Base-by-base conservation (phyloP, 2,888 invertebrate genomes). In the Galerucella nymphaeae region DNA sequence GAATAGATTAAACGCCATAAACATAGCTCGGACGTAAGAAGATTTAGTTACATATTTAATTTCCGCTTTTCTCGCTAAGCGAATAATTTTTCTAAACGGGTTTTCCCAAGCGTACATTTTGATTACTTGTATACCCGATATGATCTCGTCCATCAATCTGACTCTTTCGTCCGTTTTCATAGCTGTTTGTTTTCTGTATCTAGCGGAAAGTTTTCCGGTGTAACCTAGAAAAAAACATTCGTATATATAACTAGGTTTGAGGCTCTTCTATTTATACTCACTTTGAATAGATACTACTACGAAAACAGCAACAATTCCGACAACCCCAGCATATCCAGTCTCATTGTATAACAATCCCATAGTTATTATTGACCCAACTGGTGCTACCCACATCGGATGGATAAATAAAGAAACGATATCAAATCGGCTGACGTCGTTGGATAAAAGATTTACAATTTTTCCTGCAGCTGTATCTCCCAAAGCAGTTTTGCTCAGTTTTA, bases 131-230 rank as follows among this genome's bases (percentile, higher is more conserved):
- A 99, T 96, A 65, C 97, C 98, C 72, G 91, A 91, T 76, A 98
- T 93, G 79, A 98, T 93, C 89, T 99, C 98, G 84, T 94, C 96
- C 96, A 98, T 98, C 64, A 97, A 89, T 67, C 96, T 91, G 55
- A 98, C 94, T 76, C 98, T 90, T 80, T 94, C 93, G 86, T 98
- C 98, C 0, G 97, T 97, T 84, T 93, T 90, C 75, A 89, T 87
- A 0, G 98, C 97, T 0, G 96, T 96, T 82, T 91, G 91, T 84
- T 91, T 90, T 76, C 98, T 91, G 80, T 92, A 89, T 72, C 85
- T 88, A 63, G 91, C 90, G 1, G 91, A 89, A 80, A 91, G 84
- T 87, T 91, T 91, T 78, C 91, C 91, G 84, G 91, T 90, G 83
- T 91, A 91, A 78, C 90, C 91, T 91, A n/a, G 84, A 57, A 85